Evolutionary conservation across 2,888 invertebrate genomes (phyloP), one percentile per base, ranked within the genome.

Genomic region (Meliscaeva auricollis): DNA sequence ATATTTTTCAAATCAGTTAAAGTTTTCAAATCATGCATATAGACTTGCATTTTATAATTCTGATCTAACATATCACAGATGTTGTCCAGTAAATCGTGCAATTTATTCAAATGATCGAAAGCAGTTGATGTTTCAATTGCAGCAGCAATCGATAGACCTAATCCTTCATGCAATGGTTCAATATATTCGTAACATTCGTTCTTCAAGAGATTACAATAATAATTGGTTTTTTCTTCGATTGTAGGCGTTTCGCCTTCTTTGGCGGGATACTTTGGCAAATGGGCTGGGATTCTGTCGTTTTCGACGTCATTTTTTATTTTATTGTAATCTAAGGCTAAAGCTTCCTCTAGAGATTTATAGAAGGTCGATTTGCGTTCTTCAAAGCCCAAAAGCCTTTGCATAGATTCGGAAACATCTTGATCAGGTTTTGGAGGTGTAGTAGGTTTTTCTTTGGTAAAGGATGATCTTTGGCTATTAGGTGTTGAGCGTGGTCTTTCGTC

Each of bases 31-130:
- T 96, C 96, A 79, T 95, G 94, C 30, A 96, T 94, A 66, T 95
- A 93, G 87, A 94, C 93, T 75, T 96, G 94, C 26, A 96, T 92
- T 85, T 94, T 94, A 0, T 94, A 93, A 90, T 97, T 96, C 87
- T 96, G 95, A 88, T 96, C 95, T 87, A 95, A 94, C 44, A 97
- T 91, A 50, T 94, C 94, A 6, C 96, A 93, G 87, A 97, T 94
- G 89, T 96, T 96, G 89, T 97, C 96, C 91, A 97, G 93, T 38
- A 97, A 92, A 81, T 94, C 94, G 88, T 97, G 94, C 7, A 97
- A 93, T 88, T 96, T 96, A 88, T 96, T 96, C 64, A 97, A 91
- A 89, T 97, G 96, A 89, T 97, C 96, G 84, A 97, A 94, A 0
- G 95, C 94, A 88, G 95, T 94, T 11, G 95, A 92, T 0, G 95